Conservation (phyloP, 2,888 invertebrate species). For the Xylophagus ater region DNA sequence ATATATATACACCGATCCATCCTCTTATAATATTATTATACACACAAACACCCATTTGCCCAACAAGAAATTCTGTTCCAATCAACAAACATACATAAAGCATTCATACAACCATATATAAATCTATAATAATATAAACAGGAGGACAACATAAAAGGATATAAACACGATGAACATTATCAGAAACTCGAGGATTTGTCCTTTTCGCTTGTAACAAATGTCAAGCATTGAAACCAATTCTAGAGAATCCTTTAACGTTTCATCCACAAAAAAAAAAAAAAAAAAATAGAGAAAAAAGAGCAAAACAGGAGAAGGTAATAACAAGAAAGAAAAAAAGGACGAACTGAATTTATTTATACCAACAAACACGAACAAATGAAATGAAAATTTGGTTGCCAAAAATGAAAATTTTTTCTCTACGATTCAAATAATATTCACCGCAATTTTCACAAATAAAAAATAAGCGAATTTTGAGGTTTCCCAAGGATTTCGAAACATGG, state of each 20-base stretch:
- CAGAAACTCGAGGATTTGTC: conserved; percentile 18
- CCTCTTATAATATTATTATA: too few species aligned
- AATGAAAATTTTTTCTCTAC: neutral
- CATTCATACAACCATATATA: too few species aligned
- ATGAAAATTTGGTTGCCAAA: neutral
- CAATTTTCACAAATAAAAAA: too few species aligned
- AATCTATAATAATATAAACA: too few species aligned
- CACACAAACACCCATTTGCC: neutral
- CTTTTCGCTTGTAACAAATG: conserved; percentile 19
- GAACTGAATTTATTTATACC: neutral
- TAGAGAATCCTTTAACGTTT: too few species aligned
- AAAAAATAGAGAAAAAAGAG: neutral
- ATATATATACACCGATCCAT: too few species aligned
- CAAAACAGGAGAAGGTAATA: neutral
- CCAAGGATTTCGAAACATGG: too few species aligned
- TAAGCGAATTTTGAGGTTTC: too few species aligned
- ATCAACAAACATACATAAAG: conserved; percentile 2
- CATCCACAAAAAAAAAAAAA: conserved; percentile 1
- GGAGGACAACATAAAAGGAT: conserved; percentile 16
- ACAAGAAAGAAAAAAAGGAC: neutral
- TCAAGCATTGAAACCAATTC: conserved; percentile 14
- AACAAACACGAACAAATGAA: neutral
- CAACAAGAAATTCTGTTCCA: neutral
- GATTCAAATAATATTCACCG: too few species aligned
- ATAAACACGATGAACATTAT: conserved; percentile 17